Conservation (phyloP, 2,113 vertebrate species). For the Prinia subflava region DNA sequence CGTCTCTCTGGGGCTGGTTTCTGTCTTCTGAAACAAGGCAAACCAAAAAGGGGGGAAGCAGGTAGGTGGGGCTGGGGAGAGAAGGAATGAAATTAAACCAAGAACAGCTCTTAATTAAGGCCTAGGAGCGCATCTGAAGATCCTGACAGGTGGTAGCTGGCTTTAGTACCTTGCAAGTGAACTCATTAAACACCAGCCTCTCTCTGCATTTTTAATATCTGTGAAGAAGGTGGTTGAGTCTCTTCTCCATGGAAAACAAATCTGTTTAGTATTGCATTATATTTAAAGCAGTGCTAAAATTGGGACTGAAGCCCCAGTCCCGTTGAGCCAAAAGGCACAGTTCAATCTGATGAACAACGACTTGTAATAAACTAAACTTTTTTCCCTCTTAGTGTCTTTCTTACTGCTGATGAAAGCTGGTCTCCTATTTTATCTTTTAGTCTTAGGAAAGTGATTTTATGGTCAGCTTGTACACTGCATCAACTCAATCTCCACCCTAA, state of each 20-base stretch:
- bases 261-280: neutral
- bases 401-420: neutral
- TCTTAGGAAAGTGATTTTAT: slow-evolving; percentile 30
- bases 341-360: neutral
- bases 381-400: neutral
- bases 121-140: slow-evolving; percentile 2
- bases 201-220: slow-evolving; percentile 3
- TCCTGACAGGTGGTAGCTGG: slow-evolving; percentile 30
- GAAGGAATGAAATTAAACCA: slow-evolving; percentile 55
- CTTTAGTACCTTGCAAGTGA: slow-evolving; percentile 20
- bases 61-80: slow-evolving; percentile 3
- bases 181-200: slow-evolving; percentile 22
- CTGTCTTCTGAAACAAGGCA: slow-evolving; percentile 30
- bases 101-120: slow-evolving; percentile 68
- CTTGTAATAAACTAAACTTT: neutral
- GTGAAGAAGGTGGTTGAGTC: neutral
- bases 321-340: neutral
- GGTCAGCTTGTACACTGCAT: neutral
- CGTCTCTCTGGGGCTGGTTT: slow-evolving; percentile 27
- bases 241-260: neutral
- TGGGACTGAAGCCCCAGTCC: neutral
- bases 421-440: slow-evolving; percentile 9
- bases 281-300: neutral
- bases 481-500: neutral
- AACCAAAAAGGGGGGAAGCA: slow-evolving; percentile 2